Conservation (phyloP, 2,797 vertebrate genomes). For the Buceros bicornis region DNA sequence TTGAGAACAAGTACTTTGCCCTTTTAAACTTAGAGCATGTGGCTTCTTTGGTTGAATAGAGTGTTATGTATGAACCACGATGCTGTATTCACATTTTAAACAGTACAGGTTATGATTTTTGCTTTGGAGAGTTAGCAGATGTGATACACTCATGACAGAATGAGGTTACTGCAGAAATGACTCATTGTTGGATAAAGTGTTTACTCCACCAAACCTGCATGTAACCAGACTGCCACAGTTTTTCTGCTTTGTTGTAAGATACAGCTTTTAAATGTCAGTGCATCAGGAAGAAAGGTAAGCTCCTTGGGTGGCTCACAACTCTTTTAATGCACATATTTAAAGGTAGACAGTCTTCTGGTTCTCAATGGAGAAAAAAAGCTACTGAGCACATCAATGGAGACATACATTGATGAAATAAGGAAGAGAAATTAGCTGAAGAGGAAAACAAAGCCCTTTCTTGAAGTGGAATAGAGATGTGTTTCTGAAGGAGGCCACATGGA, state of each 20-base stretch:
- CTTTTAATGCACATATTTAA: constrained; percentile 9
- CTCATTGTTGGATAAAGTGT: constrained; percentile 75
- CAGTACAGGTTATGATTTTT: constrained; percentile 22
- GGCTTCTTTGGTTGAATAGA: constrained; percentile 26
- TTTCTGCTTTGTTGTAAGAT: constrained; percentile 49
- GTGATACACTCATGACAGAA: constrained; percentile 75
- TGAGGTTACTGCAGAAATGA: constrained; percentile 76
- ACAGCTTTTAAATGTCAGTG: constrained; percentile 67
- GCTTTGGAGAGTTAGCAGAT: constrained; percentile 53
- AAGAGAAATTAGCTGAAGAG: constrained; percentile 14
- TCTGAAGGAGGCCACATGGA: background rate
- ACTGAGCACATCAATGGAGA: constrained; percentile 9
- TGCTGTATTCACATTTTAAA: constrained; percentile 19
- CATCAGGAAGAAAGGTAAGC: constrained; percentile 49
- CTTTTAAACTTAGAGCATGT: background rate
- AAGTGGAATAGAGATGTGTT: background rate
- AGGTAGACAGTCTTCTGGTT: background rate
- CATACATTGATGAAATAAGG: background rate
- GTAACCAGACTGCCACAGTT: constrained; percentile 66
- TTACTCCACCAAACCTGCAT: constrained; percentile 65
- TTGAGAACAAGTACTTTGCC: background rate
- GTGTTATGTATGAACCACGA: background rate
- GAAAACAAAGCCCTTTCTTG: background rate
- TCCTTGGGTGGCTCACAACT: constrained; percentile 49
- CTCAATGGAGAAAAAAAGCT: constrained; percentile 37